These are phyloP conservation scores for Lycophotia porphyrea DNA, from an alignment of 2,888 invertebrate genomes.

Conservation along the genomic window DNA sequence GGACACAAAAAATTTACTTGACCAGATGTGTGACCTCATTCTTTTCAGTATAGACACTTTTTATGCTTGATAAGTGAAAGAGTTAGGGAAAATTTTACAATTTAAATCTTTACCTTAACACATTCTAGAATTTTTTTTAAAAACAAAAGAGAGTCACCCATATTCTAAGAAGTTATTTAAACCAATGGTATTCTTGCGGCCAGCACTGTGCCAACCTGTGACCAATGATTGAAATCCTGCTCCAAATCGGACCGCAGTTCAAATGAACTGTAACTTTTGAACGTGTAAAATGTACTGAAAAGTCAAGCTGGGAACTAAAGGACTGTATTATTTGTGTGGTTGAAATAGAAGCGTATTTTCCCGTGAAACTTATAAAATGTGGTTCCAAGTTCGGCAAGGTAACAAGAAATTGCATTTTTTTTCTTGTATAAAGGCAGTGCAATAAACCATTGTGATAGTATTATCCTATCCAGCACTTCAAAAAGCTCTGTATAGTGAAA, in stretches of 20 bases:
- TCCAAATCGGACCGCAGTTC: conserved; percentile 5
- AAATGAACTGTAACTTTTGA: conserved; percentile 23
- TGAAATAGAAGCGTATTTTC: not conserved
- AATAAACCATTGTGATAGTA: no score
- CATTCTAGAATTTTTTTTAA: no score
- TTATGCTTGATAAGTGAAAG: no score
- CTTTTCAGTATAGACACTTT: not conserved
- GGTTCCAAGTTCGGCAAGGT: not conserved
- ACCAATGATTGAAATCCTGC: conserved; percentile 26
- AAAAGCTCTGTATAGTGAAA: no score
- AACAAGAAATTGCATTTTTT: no score
- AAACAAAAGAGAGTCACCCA: not conserved
- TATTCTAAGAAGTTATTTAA: not conserved
- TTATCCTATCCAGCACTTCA: no score
- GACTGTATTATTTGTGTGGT: not conserved
- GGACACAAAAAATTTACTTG: no score
- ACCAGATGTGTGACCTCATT: not conserved
- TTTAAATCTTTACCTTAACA: no score
- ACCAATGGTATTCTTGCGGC: not conserved
- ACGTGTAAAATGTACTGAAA: conserved; percentile 7
- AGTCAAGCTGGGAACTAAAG: not conserved
- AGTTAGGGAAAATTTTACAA: no score
- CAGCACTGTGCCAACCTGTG: not conserved
- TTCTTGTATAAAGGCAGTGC: not conserved
- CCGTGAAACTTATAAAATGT: not conserved